Evolutionary conservation across 1,140 invertebrate genomes (phyloP), one percentile per base, ranked within the genome.

Genomic region (Heliconius hewitsoni): DNA sequence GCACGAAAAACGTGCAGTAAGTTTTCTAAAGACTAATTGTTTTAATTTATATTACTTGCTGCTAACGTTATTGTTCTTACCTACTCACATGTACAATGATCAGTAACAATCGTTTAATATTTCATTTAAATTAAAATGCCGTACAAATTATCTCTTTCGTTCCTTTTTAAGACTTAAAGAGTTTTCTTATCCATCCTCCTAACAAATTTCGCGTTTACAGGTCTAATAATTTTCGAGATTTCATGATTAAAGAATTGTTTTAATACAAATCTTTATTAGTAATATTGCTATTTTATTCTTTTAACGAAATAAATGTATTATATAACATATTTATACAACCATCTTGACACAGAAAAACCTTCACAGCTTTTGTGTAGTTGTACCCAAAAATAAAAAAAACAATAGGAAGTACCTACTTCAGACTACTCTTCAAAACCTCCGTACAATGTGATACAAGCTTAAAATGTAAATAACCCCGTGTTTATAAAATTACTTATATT

Each of bases 351-450:
- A 66, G 60, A 66, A 66, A 66, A 13, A 30, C 13, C 60, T 66
- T 30, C 13, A 66, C 23, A 30, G 60, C 60, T 66, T 66, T 66
- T 66, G 60, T 66, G 60, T 66, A 30, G 60, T 16, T 66, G 55
- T 66, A 30, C 60, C 60, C 60, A 66, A 66, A 66, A 66, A n/a
- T n/a, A 66, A 27, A 66, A 66, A 66, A 27, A 66, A 66, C 60
- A 66, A 66, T 1, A 16, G 60, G 60, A 57, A 66, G 60, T 66
- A 66, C 42, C 42, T 46, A 46, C 60, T 66, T 66, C 60, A 30
- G 19, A 46, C 42, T 13, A 46, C 42, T 66, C 60, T 66, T 66
- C 60, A 27, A 23, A 66, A 66, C 60, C 60, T 66, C 60, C 30
- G 16, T 11, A 66, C 60, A 66, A 30, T 30, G 23, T 66, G 27